Evolutionary conservation across 2,113 vertebrate species (phyloP), one percentile per base, ranked within the genome.

Genomic region (Xenus cinereus): DNA sequence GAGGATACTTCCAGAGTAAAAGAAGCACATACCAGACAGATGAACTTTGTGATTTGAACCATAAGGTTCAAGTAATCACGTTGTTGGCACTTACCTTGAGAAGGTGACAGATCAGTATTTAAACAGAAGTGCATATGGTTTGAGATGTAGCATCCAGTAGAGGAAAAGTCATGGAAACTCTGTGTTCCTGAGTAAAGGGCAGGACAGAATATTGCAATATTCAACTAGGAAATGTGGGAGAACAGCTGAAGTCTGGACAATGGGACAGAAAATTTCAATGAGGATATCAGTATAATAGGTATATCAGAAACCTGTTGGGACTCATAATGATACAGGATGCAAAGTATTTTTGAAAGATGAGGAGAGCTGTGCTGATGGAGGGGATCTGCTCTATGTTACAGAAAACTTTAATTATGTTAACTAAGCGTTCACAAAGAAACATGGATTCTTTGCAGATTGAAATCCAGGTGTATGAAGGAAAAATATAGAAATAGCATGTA

Each of bases 251-350:
- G 35, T 43, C 77, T 56, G 28, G 35, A 37, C 60, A 78, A 67
- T 62, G 32, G 17, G 35, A n/a, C 32, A 51, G 53, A 94, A 91
- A 39, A 32, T 68, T 27, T 39, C 20, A 35, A 15, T 33, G 23
- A 68, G 28, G 35, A 16, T 59, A 37, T 64, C 9, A 35, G 23
- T 26, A 3, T 37, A 51, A 71, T 11, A 78, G 28, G 16, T 62
- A 7, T 32, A 32, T 56, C 21, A 57, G 73, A 68, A 91, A 57
- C 17, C 64, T 73, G 30, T 39, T 51, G 48, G 18, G 7, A 56
- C 23, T 54, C 7, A 11, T 32, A 9, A 22, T 54, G 53, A n/a
- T 66, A 12, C 0, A 1, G 32, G 28, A 43, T 0, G 1, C 27
- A 26, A 86, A 72, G n/a, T 50, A n/a, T 41, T 69, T 33, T 59